Evolutionary conservation across 2,888 invertebrate species (phyloP).

Genomic region (Pristionchus fissidentatus): DNA sequence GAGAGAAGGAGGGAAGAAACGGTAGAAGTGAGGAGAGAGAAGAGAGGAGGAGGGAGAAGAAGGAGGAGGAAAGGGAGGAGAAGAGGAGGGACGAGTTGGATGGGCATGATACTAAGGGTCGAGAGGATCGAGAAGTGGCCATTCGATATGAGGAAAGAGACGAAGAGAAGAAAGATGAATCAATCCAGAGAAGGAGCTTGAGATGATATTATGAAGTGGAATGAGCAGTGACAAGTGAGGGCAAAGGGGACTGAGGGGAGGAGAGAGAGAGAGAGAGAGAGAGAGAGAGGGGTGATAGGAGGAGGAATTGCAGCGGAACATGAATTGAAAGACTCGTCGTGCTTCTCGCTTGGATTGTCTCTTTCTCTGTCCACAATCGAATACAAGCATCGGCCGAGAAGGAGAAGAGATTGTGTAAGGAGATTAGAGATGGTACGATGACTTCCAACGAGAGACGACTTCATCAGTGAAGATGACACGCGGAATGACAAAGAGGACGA

Average conservation of each 20-base stretch:
- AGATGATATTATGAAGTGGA: conserved; percentile 45
- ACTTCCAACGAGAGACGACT: conserved; percentile 28
- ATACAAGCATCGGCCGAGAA: not conserved
- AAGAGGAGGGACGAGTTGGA: not conserved
- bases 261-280: not conserved
- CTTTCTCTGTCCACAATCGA: not conserved
- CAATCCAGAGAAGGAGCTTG: conserved; percentile 48
- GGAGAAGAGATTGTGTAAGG: not conserved
- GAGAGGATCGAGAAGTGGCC: conserved; percentile 40
- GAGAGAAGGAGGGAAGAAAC: conserved; percentile 21
- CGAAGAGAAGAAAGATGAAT: conserved; percentile 51
- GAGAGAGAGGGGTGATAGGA: conserved; percentile 14
- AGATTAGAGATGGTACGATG: conserved; percentile 7
- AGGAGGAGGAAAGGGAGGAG: conserved; percentile 24
- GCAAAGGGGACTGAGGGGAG: not conserved
- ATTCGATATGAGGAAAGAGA: conserved; percentile 42
- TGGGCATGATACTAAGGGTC: conserved; percentile 26
- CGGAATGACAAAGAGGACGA: conserved; percentile 2
- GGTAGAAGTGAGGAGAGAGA: conserved; percentile 21
- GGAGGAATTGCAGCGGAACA: conserved; percentile 33
- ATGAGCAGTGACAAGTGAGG: conserved; percentile 37
- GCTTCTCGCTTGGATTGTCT: conserved; percentile 20
- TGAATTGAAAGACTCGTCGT: conserved; percentile 30
- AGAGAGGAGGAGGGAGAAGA: conserved; percentile 7
- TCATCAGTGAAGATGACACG: not conserved